Evolutionary conservation across 2,888 invertebrate genomes (phyloP), one percentile per base, ranked within the genome.

Genomic region (Caenorhabditis sulstoni): DNA sequence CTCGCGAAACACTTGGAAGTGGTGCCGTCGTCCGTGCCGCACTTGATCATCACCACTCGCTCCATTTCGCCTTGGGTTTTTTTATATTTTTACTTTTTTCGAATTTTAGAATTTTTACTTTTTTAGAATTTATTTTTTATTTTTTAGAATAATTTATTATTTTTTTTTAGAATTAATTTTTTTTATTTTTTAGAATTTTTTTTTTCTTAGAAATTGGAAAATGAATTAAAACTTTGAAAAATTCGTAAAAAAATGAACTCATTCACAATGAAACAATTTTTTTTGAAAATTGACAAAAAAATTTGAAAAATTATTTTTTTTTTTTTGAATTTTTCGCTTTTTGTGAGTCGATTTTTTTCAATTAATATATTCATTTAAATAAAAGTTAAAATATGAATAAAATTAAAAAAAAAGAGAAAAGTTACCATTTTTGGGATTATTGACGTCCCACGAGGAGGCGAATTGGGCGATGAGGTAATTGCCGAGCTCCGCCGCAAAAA

Each of bases 401-500:
- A 11, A 41, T 3, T 11, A 41, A 29, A 22, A 52, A 22, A 11
- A 29, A 16, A 39, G 12, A 61, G 8, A 52, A 39, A n/a, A n/a
- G n/a, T 57, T 12, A 73, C 81, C 79, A 45, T 45, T 47, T 70
- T 57, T 50, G 35, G 79, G 75, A 16, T 81, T 70, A 0, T 52
- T 11, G 4, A 57, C 16, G 53, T 82, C 74, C 84, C 84, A 84
- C 5, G 65, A 57, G 4, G 71, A 71, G 11, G 67, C 62, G 41
- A 71, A 78, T 14, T 76, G 73, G 2, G 61, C 23, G 7, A 81
- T 64, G 20, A 84, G 71, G 22, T 41, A 66, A 23, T 84, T 84
- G 5, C 73, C 84, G 20, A 84, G 77, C 22, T 84, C 81, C 9
- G 79, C 79, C 11, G 64, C 55, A 55, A 84, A 82, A 11, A 82